Conservation (phyloP, 2,113 vertebrate species). For the Tetrao urogallus region DNA sequence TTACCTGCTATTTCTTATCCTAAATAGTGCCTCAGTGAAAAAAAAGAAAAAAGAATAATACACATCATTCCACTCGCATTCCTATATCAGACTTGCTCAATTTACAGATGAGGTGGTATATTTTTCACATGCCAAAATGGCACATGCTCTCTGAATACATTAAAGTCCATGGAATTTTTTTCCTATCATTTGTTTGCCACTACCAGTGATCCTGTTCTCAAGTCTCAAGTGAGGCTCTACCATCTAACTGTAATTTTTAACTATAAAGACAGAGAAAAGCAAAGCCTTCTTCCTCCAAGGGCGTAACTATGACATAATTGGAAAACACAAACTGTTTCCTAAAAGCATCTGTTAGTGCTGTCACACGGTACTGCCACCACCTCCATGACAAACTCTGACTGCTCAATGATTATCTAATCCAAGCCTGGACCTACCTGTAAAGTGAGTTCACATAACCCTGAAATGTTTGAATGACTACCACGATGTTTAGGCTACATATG, state of each 20-base stretch:
- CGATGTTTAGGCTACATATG: background rate
- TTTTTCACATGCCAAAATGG: background rate
- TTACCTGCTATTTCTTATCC: background rate
- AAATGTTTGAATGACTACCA: background rate
- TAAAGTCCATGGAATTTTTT: background rate
- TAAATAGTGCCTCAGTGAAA: background rate
- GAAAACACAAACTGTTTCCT: background rate
- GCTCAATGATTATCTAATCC: background rate
- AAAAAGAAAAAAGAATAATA: background rate
- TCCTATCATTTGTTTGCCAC: background rate
- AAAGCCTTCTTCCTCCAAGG: background rate
- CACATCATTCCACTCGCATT: background rate
- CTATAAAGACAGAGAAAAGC: background rate
- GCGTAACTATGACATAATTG: background rate
- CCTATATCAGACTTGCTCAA: rapidly evolving
- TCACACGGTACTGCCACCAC: background rate
- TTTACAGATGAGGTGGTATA: background rate
- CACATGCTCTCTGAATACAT: background rate
- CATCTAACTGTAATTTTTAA: background rate
- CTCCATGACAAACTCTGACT: background rate
- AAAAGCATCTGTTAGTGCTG: background rate
- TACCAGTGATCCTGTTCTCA: background rate
- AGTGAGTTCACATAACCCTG: background rate
- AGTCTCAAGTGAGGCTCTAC: background rate
- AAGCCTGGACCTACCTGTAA: background rate